Percentiles rank a stretch among this genome's conserved stretches.
phyloP scores from a whole-genome alignment of 2,797 vertebrate species.

The Periophthalmus magnuspinnatus region DNA sequence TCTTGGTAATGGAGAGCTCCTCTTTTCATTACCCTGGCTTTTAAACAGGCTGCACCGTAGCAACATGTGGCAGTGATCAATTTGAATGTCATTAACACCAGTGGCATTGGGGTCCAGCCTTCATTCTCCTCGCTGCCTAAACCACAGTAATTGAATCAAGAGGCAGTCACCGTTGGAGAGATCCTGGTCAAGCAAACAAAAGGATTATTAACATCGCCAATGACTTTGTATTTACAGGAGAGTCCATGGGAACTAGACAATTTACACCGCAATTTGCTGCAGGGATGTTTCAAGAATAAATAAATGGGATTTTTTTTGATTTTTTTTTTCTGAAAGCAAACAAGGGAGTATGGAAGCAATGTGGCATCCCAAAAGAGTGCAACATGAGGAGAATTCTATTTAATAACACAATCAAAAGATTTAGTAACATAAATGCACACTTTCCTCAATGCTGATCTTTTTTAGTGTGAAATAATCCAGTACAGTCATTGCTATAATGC shows the following conservation, averaged over 20 bases:
- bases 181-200: conserved; percentile 76
- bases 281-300: conserved; percentile 67
- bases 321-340: conserved; percentile 44
- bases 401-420: conserved; percentile 9
- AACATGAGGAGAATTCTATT: no score
- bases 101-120: conserved; percentile 58
- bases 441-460: conserved; percentile 15
- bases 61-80: conserved; percentile 75
- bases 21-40: conserved; percentile 74
- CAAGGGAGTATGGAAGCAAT: conserved; percentile 41
- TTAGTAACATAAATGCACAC: conserved; percentile 62
- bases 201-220: conserved; percentile 73
- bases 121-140: conserved; percentile 64
- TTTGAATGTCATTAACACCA: conserved; percentile 79
- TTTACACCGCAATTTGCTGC: conserved; percentile 73
- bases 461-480: no score
- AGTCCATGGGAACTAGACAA: conserved; percentile 59
- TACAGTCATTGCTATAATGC: not conserved
- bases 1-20: conserved; percentile 67
- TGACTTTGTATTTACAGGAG: conserved; percentile 74
- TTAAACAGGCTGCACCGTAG: conserved; percentile 58
- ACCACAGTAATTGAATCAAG: conserved; percentile 75
- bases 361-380: no score
- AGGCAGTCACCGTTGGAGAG: conserved; percentile 56
- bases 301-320: conserved; percentile 56